Evolutionary conservation across 2,888 invertebrate genomes (phyloP).

Genomic region (Hyposoter didymator): DNA sequence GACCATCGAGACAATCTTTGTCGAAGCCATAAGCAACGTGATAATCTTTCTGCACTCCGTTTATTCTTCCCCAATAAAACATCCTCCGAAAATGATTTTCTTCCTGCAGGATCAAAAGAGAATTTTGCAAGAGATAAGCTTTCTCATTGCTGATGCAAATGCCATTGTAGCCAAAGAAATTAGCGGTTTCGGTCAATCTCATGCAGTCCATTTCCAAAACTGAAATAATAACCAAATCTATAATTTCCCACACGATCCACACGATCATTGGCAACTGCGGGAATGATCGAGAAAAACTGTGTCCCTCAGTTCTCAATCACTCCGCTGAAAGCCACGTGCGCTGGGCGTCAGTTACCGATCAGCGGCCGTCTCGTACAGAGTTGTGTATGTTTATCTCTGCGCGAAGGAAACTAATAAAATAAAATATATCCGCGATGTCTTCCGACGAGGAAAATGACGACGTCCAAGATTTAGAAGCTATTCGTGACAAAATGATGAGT

Average conservation of each 20-base stretch:
- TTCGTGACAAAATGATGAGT: constrained; percentile 79
- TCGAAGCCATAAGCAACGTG: constrained; percentile 92
- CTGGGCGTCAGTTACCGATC: not conserved
- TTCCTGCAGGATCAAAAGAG: constrained; percentile 91
- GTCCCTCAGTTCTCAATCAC: not conserved
- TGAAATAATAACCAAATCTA: constrained; percentile 1
- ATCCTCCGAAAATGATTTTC: constrained; percentile 93
- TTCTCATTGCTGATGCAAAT: constrained; percentile 90
- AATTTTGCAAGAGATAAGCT: constrained; percentile 90
- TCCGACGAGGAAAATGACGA: constrained; percentile 80
- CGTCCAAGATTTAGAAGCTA: constrained; percentile 77
- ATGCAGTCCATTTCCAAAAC: constrained; percentile 85
- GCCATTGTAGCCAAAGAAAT: constrained; percentile 87
- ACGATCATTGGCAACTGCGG: not conserved
- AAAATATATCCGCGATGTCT: constrained; percentile 71
- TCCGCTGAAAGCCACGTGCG: not conserved
- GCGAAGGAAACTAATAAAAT: constrained; percentile 1
- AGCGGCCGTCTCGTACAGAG: not conserved
- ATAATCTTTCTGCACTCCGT: constrained; percentile 91
- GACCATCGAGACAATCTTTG: constrained; percentile 89
- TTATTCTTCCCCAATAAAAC: constrained; percentile 95
- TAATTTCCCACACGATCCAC: not conserved
- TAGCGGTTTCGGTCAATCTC: constrained; percentile 85
- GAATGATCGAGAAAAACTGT: constrained; percentile 19
- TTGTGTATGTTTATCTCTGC: constrained; percentile 6